phyloP scores from a whole-genome alignment of 2,113 vertebrate genomes.

The Rousettus leschenaultii region DNA sequence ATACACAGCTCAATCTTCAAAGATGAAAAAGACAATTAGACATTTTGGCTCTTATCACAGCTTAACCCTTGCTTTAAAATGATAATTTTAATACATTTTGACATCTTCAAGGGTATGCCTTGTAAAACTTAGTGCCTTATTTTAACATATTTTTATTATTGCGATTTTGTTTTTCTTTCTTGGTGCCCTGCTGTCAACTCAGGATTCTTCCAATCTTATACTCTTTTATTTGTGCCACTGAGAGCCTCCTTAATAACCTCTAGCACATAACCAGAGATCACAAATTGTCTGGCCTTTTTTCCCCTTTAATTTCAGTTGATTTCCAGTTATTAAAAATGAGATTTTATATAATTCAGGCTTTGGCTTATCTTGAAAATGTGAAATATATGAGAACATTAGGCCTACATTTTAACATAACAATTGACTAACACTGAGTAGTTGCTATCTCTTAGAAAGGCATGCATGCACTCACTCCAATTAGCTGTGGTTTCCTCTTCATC shows the following conservation, averaged over 20 bases:
- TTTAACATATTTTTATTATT: not conserved
- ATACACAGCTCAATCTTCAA: not conserved
- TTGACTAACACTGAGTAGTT: not conserved
- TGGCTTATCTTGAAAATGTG: slow-evolving; percentile 7
- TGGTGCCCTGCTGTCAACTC: not conserved
- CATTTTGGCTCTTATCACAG: slow-evolving; percentile 14
- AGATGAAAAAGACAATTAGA: not conserved
- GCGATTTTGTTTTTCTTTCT: not conserved
- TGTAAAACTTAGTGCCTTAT: not conserved
- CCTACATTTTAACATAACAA: not conserved
- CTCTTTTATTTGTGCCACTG: slow-evolving; percentile 2
- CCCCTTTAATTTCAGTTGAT: not conserved
- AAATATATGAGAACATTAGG: not conserved
- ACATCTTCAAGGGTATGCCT: not conserved
- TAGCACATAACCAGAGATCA: not conserved
- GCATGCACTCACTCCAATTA: not conserved
- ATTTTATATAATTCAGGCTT: not conserved
- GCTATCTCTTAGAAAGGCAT: not conserved
- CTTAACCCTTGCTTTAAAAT: not conserved
- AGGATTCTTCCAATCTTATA: not conserved
- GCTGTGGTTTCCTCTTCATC: not conserved
- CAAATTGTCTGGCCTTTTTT: slow-evolving; percentile 3
- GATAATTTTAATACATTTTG: slow-evolving; percentile 41
- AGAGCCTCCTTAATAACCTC: not conserved
- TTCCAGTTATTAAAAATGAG: not conserved